These are phyloP conservation scores for Rynchops niger DNA, from an alignment of 2,113 vertebrate species.

Conservation along the genomic window DNA sequence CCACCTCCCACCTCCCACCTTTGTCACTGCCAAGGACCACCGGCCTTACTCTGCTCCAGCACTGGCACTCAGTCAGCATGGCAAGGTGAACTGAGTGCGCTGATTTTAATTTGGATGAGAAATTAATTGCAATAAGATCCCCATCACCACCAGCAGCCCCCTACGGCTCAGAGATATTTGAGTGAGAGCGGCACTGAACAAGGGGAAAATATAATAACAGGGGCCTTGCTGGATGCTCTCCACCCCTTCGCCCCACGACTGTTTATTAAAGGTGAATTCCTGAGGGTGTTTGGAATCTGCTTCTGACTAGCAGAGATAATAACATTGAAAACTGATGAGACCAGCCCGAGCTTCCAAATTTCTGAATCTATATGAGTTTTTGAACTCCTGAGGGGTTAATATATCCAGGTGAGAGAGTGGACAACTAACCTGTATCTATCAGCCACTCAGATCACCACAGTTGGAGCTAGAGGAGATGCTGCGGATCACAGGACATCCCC, in stretches of 20 bases:
- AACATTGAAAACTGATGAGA: background rate
- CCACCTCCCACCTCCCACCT: background rate
- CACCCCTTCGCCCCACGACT: background rate
- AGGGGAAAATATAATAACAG: background rate
- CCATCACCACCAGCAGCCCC: background rate
- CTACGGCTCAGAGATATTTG: background rate
- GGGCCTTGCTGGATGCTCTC: background rate
- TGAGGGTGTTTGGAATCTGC: background rate
- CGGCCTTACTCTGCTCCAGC: background rate
- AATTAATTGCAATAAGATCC: conserved; percentile 19
- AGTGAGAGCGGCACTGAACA: background rate
- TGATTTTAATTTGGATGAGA: conserved; percentile 63
- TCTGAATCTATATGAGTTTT: conserved; percentile 8
- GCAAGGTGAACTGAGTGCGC: conserved; percentile 22
- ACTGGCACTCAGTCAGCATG: conserved; percentile 19
- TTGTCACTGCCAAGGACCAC: background rate
- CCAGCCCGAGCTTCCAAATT: background rate
- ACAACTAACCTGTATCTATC: background rate
- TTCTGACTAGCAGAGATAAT: background rate
- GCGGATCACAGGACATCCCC: background rate
- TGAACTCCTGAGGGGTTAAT: background rate
- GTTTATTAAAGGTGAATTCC: conserved; percentile 49
- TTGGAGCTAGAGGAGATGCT: background rate
- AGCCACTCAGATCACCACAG: background rate
- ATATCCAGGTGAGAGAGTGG: background rate